Conservation (phyloP, 2,888 invertebrate genomes). For the Hecatera dysodea region DNA sequence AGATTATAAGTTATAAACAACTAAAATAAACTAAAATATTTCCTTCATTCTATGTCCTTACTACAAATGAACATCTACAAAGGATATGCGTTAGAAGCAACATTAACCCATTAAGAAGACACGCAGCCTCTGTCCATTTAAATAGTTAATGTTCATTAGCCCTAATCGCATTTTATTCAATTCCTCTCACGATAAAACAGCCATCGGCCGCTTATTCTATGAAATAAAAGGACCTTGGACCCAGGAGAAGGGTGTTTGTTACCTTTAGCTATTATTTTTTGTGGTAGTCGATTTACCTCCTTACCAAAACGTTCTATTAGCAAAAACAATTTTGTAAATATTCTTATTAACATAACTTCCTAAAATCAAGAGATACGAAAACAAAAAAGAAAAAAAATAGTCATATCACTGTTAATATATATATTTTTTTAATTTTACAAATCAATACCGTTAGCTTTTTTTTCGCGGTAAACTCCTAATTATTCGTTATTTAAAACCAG, state of each 20-base stretch:
- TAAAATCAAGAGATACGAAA: too few species aligned
- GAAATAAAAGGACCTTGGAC: constrained; percentile 20
- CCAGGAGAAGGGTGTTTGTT: too few species aligned
- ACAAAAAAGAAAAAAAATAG: too few species aligned
- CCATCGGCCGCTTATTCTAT: constrained; percentile 7
- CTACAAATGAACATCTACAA: neutral
- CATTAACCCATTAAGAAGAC: neutral
- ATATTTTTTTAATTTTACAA: too few species aligned
- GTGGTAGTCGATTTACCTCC: too few species aligned
- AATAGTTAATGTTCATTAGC: constrained; percentile 42
- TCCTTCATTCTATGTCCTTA: neutral
- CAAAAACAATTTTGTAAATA: too few species aligned
- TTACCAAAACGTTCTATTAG: too few species aligned
- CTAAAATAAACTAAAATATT: neutral
- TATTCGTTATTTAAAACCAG: too few species aligned
- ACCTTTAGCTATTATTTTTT: neutral
- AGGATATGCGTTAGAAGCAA: neutral
- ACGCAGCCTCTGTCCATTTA: constrained; percentile 1
- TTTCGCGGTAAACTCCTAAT: too few species aligned
- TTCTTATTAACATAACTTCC: too few species aligned
- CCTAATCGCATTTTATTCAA: constrained; percentile 31
- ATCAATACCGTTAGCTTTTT: too few species aligned
- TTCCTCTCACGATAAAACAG: constrained; percentile 13
- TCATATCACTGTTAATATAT: too few species aligned
- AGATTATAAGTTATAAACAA: neutral